Percentiles rank a stretch among this genome's conserved stretches.
Conservation (phyloP, 2,797 vertebrate species). For the Alcedo quadribrachys region DNA sequence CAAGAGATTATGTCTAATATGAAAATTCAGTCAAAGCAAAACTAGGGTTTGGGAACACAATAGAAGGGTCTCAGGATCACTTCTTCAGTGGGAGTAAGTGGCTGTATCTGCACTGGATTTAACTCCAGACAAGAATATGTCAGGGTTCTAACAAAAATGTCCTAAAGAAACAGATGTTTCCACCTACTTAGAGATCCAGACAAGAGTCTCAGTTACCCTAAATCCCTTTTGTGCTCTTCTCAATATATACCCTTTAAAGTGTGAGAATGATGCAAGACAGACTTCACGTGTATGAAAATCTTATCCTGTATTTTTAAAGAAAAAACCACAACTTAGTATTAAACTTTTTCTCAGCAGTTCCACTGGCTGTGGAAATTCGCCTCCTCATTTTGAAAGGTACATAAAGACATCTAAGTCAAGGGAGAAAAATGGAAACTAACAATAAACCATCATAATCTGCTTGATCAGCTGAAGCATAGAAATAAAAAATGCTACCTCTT, state of each 20-base stretch:
- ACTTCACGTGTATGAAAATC: neutral
- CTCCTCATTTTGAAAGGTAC: neutral
- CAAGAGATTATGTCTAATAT: neutral
- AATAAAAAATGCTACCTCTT: constrained; percentile 30
- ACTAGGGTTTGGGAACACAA: neutral
- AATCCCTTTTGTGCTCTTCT: constrained; percentile 15
- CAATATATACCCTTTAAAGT: constrained; percentile 32
- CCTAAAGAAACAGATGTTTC: constrained; percentile 34
- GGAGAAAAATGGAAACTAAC: neutral
- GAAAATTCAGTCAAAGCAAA: neutral
- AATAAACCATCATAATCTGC: constrained; percentile 35
- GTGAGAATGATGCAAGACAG: constrained; percentile 19
- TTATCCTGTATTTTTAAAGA: constrained; percentile 13
- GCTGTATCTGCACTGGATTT: neutral
- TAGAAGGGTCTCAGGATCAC: neutral
- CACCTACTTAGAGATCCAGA: constrained; percentile 15
- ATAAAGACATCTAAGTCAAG: neutral
- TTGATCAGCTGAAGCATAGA: constrained; percentile 33
- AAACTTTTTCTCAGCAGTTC: neutral
- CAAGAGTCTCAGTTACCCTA: constrained; percentile 25
- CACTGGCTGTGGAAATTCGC: neutral
- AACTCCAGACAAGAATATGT: neutral
- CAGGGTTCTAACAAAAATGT: constrained; percentile 5
- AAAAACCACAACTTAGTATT: neutral
- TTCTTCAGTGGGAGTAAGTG: neutral